Evolutionary conservation across 2,888 invertebrate species (phyloP), one percentile per base, ranked within the genome.

Genomic region (Anthoptus insignis): DNA sequence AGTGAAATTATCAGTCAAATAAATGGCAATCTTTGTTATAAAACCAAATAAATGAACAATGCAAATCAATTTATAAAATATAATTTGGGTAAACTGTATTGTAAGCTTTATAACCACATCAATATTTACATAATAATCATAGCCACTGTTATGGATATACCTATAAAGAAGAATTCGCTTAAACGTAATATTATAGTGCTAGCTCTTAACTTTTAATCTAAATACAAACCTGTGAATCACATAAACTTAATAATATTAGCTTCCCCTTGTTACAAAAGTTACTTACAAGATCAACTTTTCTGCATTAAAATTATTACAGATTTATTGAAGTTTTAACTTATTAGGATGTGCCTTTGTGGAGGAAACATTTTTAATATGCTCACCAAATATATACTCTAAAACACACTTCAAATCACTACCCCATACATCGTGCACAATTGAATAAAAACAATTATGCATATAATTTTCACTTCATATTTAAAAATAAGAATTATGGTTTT

Each of bases 1-100:
- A 81, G 73, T 39, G 60, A 60, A 60, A 14, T n/a, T 54, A 32
- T 83, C 84, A 84, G 82, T 83, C 84, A 76, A 76, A 76, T 70
- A 79, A 61, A 80, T 84, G 79, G 79, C 79, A 73, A 74, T 65
- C 58, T 52, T 59, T 56, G 34, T 70, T 58, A 49, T 27, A 60
- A 50, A 65, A 57, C 47, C 60, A 57, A 66, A 65, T 59, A 13
- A 52, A 57, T 65, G 63, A 64, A 52, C 54, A 71, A 52, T 70
- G 76, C 73, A 21, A 75, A 76, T 79, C 77, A 78, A 77, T 78
- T n/a, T n/a, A n/a, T n/a, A n/a, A n/a, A n/a, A 49, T 45, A 42
- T 58, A 14, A 8, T 57, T 45, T 37, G 13, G 13, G 9, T 14
- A 27, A 34, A 34, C 24, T n/a, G 27, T 34, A 39, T 50, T n/a